phyloP scores from a whole-genome alignment of 1,140 invertebrate species.

The Solenopsis invicta region DNA sequence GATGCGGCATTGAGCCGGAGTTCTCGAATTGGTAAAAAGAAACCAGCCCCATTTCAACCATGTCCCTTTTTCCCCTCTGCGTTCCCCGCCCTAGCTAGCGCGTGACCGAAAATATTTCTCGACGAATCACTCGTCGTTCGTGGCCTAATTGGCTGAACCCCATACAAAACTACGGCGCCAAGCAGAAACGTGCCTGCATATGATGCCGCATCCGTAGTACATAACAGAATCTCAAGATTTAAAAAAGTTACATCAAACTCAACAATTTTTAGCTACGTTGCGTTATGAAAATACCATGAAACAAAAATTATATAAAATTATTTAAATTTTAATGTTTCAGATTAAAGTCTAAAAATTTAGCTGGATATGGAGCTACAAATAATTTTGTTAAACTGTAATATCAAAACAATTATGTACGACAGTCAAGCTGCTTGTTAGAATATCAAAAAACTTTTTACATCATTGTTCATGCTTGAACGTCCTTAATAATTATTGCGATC shows the following conservation, averaged over 20 bases:
- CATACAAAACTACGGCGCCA: slow-evolving; percentile 38
- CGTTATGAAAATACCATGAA: neutral
- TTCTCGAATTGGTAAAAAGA: slow-evolving; percentile 72
- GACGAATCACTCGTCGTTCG: slow-evolving; percentile 75
- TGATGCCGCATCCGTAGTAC: slow-evolving; percentile 13
- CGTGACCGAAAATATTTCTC: slow-evolving; percentile 72
- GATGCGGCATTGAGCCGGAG: slow-evolving; percentile 13
- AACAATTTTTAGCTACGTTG: neutral
- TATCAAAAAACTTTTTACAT: too few relatives aligned
- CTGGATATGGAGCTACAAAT: too few relatives aligned
- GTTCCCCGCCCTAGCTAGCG: slow-evolving; percentile 36
- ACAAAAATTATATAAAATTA: neutral
- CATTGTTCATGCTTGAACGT: too few relatives aligned
- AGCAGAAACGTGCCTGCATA: slow-evolving; percentile 10
- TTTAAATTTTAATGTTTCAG: too few relatives aligned
- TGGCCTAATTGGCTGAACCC: slow-evolving; percentile 72
- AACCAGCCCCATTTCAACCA: slow-evolving; percentile 52
- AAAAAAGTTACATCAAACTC: neutral
- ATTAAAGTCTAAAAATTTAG: too few relatives aligned
- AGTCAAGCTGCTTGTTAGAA: too few relatives aligned
- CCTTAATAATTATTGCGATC: too few relatives aligned
- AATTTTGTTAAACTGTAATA: too few relatives aligned
- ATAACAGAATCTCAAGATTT: neutral
- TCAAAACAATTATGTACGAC: too few relatives aligned
- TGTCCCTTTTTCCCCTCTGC: slow-evolving; percentile 4